Evolutionary conservation across 2,797 vertebrate genomes (phyloP).

Genomic region (Cottoperca gobio): DNA sequence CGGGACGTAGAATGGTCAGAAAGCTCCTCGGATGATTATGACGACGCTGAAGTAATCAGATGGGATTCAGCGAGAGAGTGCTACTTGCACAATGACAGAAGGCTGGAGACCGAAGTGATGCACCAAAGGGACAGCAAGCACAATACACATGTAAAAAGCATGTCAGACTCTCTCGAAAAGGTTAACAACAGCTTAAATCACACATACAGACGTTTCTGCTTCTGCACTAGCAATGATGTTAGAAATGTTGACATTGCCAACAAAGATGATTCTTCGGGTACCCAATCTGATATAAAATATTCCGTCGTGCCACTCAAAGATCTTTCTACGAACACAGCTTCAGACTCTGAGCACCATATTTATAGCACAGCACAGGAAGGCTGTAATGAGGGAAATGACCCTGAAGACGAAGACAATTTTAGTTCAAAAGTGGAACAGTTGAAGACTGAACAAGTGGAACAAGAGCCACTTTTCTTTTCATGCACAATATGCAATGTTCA

Average conservation of each 20-base stretch:
- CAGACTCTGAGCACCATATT: conserved; percentile 87
- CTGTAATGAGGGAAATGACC: conserved; percentile 87
- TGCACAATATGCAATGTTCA: conserved; percentile 95
- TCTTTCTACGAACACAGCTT: conserved; percentile 79
- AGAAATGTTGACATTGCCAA: conserved; percentile 71
- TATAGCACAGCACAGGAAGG: conserved; percentile 83
- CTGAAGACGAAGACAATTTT: conserved; percentile 84
- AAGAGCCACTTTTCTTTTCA: conserved; percentile 90
- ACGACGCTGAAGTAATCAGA: conserved; percentile 79
- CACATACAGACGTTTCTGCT: conserved; percentile 82
- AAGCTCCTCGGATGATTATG: conserved; percentile 88
- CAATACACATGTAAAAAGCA: conserved; percentile 88
- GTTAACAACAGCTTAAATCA: conserved; percentile 86
- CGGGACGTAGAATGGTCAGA: conserved; percentile 85
- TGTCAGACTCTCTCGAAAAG: conserved; percentile 86
- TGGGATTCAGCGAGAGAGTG: conserved; percentile 89
- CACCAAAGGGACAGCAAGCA: conserved; percentile 87
- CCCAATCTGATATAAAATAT: conserved; percentile 85
- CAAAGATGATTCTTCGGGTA: conserved; percentile 47
- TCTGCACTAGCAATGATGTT: conserved; percentile 81
- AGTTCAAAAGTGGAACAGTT: conserved; percentile 88
- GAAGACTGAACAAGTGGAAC: conserved; percentile 87
- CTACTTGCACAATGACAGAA: conserved; percentile 83
- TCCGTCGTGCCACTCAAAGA: conserved; percentile 85
- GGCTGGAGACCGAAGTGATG: conserved; percentile 76